These are phyloP conservation scores for Sycobia sp. DNA, from an alignment of 1,140 invertebrate species.

Conservation along the genomic window DNA sequence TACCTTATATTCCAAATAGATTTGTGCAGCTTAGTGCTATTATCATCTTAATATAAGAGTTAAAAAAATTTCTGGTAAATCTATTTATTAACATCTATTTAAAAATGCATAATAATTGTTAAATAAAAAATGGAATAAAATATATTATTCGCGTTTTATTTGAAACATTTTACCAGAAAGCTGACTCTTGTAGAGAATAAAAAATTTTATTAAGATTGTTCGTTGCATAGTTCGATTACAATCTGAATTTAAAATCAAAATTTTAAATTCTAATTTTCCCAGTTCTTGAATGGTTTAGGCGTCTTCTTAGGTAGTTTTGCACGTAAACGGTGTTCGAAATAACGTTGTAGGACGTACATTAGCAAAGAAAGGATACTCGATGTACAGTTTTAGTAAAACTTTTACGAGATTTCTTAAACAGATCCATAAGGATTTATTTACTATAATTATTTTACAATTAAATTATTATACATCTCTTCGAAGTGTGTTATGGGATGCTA, in stretches of 20 bases:
- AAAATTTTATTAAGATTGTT: not conserved
- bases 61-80: not conserved
- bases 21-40: slow-evolving; percentile 21
- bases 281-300: slow-evolving; percentile 31
- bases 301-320: slow-evolving; percentile 27
- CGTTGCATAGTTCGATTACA: slow-evolving; percentile 34
- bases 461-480: slow-evolving; percentile 31
- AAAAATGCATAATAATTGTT: too few relatives aligned
- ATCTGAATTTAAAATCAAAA: slow-evolving; percentile 55
- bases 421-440: slow-evolving; percentile 18
- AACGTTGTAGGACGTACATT: slow-evolving; percentile 8
- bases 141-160: too few relatives aligned
- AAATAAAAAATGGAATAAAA: too few relatives aligned
- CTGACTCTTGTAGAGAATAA: slow-evolving; percentile 11
- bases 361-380: slow-evolving; percentile 48
- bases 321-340: slow-evolving; percentile 8
- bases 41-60: slow-evolving; percentile 15
- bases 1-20: slow-evolving; percentile 3
- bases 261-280: slow-evolving; percentile 24
- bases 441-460: slow-evolving; percentile 25
- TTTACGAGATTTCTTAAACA: slow-evolving; percentile 7
- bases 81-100: too few relatives aligned
- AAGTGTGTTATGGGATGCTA: slow-evolving; percentile 21
- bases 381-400: slow-evolving; percentile 28
- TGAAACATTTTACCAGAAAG: not conserved